Percentiles rank a stretch among this genome's conserved stretches.
These are phyloP conservation scores for Dendrolimus punctatus DNA, from an alignment of 1,140 invertebrate species.

Conservation along the genomic window DNA sequence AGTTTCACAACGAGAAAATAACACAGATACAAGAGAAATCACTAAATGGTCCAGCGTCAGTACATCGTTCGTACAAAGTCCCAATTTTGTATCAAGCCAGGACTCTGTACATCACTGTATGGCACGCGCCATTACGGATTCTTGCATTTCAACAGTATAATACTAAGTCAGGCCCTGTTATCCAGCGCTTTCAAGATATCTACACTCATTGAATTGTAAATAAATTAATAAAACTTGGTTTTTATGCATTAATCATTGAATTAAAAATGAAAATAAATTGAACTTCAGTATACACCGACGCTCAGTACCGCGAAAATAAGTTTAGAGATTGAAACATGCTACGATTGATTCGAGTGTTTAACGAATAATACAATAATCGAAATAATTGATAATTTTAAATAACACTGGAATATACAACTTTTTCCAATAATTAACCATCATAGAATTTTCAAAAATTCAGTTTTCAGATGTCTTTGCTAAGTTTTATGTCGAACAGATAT, in stretches of 20 bases:
- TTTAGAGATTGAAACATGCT: slow-evolving; percentile 13
- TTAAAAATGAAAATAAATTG: slow-evolving; percentile 53
- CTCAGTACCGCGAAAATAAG: slow-evolving; percentile 58
- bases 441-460: too few species aligned
- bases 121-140: slow-evolving; percentile 55
- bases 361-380: too few species aligned
- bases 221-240: slow-evolving; percentile 25
- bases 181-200: slow-evolving; percentile 12
- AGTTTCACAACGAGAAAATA: slow-evolving; percentile 23
- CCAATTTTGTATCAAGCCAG: slow-evolving; percentile 51
- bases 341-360: too few species aligned
- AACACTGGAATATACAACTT: too few species aligned
- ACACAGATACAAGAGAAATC: slow-evolving; percentile 34
- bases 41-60: slow-evolving; percentile 29
- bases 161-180: slow-evolving; percentile 5
- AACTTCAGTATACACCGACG: slow-evolving; percentile 36
- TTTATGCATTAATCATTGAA: slow-evolving; percentile 22
- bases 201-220: slow-evolving; percentile 21
- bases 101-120: slow-evolving; percentile 34
- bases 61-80: slow-evolving; percentile 47
- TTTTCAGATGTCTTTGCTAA: too few species aligned
- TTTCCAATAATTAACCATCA: too few species aligned
- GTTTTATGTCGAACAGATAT: too few species aligned
- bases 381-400: too few species aligned
- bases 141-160: slow-evolving; percentile 13